Conservation (phyloP, 2,113 vertebrate genomes). For the Arenaria interpres region DNA sequence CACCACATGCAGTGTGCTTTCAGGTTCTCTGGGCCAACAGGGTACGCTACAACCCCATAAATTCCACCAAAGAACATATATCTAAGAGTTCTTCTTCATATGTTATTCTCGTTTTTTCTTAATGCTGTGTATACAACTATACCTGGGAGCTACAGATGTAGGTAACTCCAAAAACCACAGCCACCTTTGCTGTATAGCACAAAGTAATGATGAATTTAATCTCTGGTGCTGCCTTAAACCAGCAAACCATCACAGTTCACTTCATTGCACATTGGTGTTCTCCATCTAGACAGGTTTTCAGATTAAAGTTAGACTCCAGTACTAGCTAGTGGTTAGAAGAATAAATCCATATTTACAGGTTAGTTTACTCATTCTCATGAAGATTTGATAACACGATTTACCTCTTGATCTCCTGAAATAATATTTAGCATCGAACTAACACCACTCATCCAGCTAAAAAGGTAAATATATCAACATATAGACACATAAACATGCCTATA, state of each 20-base stretch:
- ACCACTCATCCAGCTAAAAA: background rate
- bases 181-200: background rate
- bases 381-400: background rate
- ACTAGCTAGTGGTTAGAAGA: background rate
- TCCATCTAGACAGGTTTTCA: background rate
- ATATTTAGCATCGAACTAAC: background rate
- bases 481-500: background rate
- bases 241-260: background rate
- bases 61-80: background rate
- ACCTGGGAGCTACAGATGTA: background rate
- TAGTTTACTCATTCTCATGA: background rate
- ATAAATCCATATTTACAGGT: background rate
- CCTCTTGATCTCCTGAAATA: background rate
- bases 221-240: background rate
- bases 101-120: background rate
- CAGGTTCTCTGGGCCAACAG: background rate
- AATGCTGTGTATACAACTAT: background rate
- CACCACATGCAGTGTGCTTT: background rate
- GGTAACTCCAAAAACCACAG: background rate
- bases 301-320: background rate
- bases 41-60: fast-evolving
- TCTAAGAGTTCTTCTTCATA: background rate
- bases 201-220: background rate
- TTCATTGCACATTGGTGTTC: background rate
- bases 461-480: background rate